Percentiles rank a stretch among this genome's conserved stretches.
Conservation (phyloP, 1,140 invertebrate genomes). For the Rhagoletis pomonella region DNA sequence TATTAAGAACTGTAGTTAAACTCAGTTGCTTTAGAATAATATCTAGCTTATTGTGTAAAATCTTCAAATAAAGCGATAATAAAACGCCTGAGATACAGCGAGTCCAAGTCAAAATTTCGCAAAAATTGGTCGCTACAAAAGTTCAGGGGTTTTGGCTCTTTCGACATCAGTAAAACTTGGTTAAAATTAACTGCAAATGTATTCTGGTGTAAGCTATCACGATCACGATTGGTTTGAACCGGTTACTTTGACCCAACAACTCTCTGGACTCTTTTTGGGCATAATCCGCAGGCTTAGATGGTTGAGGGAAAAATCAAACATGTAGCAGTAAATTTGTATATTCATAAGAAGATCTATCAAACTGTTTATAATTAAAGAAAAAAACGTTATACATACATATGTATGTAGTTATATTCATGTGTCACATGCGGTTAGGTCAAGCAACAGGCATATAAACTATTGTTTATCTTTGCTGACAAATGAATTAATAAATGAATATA, state of each 20-base stretch:
- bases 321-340: neutral
- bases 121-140: too few relatives aligned
- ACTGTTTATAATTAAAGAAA: slow-evolving; percentile 20
- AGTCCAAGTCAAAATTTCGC: too few relatives aligned
- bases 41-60: too few relatives aligned
- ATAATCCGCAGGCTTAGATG: neutral
- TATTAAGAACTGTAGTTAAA: too few relatives aligned
- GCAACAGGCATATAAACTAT: neutral
- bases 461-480: neutral
- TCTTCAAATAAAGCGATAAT: too few relatives aligned
- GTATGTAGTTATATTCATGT: neutral
- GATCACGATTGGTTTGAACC: too few relatives aligned
- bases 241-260: too few relatives aligned
- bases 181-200: too few relatives aligned
- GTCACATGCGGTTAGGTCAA: neutral
- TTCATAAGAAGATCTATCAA: neutral
- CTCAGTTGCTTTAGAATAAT: too few relatives aligned
- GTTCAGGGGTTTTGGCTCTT: too few relatives aligned
- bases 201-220: neutral
- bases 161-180: neutral
- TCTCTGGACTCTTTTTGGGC: too few relatives aligned
- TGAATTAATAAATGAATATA: neutral
- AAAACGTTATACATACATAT: neutral
- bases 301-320: slow-evolving; percentile 7
- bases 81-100: too few relatives aligned